Conservation (phyloP, 2,113 vertebrate genomes). For the Glareola pratincola region DNA sequence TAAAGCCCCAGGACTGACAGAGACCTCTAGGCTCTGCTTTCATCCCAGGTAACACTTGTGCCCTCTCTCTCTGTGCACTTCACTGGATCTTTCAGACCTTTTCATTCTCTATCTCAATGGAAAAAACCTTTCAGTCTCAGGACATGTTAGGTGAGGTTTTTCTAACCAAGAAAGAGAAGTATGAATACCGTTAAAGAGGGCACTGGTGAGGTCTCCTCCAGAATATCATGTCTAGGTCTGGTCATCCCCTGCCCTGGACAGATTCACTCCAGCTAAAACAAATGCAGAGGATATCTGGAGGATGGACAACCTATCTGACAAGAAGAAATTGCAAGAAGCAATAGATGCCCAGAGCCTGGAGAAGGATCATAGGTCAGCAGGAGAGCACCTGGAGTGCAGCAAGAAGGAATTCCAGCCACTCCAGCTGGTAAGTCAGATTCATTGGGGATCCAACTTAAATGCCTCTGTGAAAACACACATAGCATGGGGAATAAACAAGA, state of each 20-base stretch:
- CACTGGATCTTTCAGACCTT: background rate
- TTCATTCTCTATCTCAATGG: background rate
- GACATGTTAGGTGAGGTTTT: background rate
- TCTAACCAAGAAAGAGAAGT: background rate
- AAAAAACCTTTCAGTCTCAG: background rate
- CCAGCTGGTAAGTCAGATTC: background rate
- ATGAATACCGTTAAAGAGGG: background rate
- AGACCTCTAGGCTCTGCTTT: background rate
- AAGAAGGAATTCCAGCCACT: background rate
- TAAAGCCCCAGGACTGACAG: background rate
- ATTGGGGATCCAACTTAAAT: background rate
- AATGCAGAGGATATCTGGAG: background rate
- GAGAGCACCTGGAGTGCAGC: background rate
- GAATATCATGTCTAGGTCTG: background rate
- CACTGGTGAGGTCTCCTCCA: background rate
- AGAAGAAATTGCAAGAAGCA: background rate
- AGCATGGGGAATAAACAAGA: background rate
- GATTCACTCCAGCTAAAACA: background rate
- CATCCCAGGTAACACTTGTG: background rate
- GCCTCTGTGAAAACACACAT: background rate
- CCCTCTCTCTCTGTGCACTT: background rate
- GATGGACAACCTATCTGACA: background rate
- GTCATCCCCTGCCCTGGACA: background rate
- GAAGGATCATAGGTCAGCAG: background rate
- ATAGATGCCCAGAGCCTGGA: background rate